Conservation (phyloP, 2,797 vertebrate species). For the Myiotriccus ornatus region DNA sequence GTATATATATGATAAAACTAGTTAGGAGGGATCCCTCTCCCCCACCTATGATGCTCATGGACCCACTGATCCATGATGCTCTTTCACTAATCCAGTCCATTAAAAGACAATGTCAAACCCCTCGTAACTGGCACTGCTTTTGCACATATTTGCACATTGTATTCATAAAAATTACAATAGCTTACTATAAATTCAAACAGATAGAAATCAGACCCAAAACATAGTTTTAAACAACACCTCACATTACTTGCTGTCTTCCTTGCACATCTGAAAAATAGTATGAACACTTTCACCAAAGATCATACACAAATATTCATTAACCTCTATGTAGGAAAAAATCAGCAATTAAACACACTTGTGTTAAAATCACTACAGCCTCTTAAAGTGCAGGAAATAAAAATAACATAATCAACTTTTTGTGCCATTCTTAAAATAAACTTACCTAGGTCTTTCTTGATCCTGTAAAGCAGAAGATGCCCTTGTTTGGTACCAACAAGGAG, state of each 20-base stretch:
- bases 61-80: background rate
- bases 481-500: constrained; percentile 98
- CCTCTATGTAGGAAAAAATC: background rate
- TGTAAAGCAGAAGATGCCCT: constrained; percentile 94
- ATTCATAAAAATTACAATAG: background rate
- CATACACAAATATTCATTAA: background rate
- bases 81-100: background rate
- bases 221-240: background rate
- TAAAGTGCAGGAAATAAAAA: background rate
- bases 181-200: background rate
- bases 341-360: background rate
- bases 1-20: background rate
- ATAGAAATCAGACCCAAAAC: background rate
- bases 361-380: background rate
- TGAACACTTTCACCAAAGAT: background rate
- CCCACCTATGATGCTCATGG: background rate
- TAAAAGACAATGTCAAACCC: background rate
- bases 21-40: background rate
- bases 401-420: background rate
- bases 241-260: background rate
- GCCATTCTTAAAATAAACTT: constrained; percentile 19
- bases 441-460: constrained; percentile 93
- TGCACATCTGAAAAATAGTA: background rate
- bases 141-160: background rate
- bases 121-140: background rate